Evolutionary conservation across 1,140 invertebrate species (phyloP), one percentile per base, ranked within the genome.

Genomic region (Ceratina japonica): DNA sequence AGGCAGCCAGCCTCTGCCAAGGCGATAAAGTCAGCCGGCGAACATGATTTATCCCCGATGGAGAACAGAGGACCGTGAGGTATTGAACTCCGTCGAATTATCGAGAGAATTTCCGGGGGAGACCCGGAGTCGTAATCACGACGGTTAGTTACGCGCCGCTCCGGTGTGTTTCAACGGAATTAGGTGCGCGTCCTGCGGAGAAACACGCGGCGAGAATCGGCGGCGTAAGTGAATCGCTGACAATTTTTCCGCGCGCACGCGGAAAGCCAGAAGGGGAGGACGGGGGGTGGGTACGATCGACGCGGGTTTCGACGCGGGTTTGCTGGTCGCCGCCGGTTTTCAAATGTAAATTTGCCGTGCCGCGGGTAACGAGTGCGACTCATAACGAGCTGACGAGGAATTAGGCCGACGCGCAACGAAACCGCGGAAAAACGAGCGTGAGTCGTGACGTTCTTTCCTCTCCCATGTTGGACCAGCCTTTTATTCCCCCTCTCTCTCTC

Each of bases 291-390:
- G 61, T 73, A 58, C 71, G 59, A 79, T 79, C 70, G 71, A 51
- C 63, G 62, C 24, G 59, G 59, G 65, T 74, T 79, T 74, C 70
- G n/a, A 49, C 62, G 61, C 31, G 44, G 59, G 64, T 73, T 73
- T 31, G 59, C 75, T 31, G n/a, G n/a, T n/a, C 20, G 58, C n/a
- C 75, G 69, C 56, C 70, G 59, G 75, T 74, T 79, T 79, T 79
- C 70, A 79, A 79, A 79, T 79, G 77, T 79, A 79, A 79, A 79
- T 79, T 79, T 66, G 37, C 77, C 69, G 51, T 56, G 37, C 37
- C 37, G 37, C 37, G 69, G 54, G 71, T 79, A 79, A 79, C 71
- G 65, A 66, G 77, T 79, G 71, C 52, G 71, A 71, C 77, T 74
- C 77, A 66, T 79, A 74, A 79, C 77, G 77, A 79, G 70, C 54